Conservation (phyloP, 2,113 vertebrate species). For the Hemiscyllium ocellatum region DNA sequence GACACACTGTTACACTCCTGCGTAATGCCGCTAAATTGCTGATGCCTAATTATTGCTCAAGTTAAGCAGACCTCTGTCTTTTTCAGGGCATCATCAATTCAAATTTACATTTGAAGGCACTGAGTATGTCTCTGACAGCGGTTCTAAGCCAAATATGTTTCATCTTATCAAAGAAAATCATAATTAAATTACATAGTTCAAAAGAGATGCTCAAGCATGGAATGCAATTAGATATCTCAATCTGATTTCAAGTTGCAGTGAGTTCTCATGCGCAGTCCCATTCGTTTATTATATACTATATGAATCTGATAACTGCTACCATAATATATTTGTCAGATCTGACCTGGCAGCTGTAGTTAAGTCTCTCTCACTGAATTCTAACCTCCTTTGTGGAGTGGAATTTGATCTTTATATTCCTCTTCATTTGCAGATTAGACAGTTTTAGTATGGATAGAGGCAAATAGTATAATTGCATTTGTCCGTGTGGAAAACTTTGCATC, state of each 20-base stretch:
- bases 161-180: not conserved
- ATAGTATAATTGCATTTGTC: not conserved
- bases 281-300: not conserved
- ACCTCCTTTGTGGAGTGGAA: not conserved
- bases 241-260: not conserved
- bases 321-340: not conserved
- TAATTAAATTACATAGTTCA: not conserved
- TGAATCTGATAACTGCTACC: not conserved
- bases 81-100: not conserved
- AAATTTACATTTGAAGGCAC: not conserved
- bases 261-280: not conserved
- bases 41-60: not conserved
- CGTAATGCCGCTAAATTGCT: not conserved
- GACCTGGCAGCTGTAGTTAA: not conserved
- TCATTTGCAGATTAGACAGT: not conserved
- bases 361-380: not conserved
- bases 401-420: not conserved
- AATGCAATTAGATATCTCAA: not conserved
- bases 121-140: not conserved
- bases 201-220: not conserved
- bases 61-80: not conserved
- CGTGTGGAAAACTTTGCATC: not conserved
- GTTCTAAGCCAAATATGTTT: not conserved
- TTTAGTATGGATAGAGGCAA: not conserved
- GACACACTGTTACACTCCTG: not conserved